Conservation (phyloP, 2,888 invertebrate species). For the Drosophila anomalata region DNA sequence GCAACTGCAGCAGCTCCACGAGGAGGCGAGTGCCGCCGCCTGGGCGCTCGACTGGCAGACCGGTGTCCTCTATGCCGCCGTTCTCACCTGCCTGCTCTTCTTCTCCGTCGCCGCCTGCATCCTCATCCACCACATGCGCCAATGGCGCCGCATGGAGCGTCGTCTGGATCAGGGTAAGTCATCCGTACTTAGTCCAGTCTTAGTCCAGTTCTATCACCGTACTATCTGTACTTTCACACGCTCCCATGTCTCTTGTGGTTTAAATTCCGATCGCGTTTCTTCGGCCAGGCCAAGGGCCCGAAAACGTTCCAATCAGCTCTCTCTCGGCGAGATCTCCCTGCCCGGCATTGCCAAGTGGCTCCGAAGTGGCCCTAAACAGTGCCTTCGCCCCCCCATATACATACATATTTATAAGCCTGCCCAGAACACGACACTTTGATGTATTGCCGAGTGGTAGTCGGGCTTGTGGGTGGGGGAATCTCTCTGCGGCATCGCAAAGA, state of each 20-base stretch:
- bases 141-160: constrained; percentile 91
- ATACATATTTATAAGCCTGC: constrained; percentile 70
- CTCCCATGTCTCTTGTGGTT: constrained; percentile 8
- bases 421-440: constrained; percentile 74
- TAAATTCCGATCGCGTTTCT: constrained; percentile 23
- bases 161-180: constrained; percentile 90
- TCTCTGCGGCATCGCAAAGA: constrained; percentile 42
- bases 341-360: constrained; percentile 28
- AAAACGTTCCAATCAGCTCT: background rate
- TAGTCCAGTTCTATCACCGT: background rate
- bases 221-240: constrained; percentile 62
- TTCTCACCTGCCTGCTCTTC: constrained; percentile 91
- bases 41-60: constrained; percentile 89
- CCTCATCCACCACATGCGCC: constrained; percentile 90
- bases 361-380: constrained; percentile 1
- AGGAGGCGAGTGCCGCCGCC: constrained; percentile 78
- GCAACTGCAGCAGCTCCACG: constrained; percentile 80
- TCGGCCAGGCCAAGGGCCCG: constrained; percentile 15
- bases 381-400: background rate
- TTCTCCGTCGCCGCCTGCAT: constrained; percentile 91
- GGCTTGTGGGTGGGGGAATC: constrained; percentile 14
- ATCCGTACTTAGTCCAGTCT: too few species aligned
- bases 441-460: constrained; percentile 47
- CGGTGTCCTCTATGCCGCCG: constrained; percentile 89
- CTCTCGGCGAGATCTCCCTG: constrained; percentile 5